These are phyloP conservation scores for Candidula unifasciata DNA, from an alignment of 2,888 invertebrate species.

Conservation along the genomic window DNA sequence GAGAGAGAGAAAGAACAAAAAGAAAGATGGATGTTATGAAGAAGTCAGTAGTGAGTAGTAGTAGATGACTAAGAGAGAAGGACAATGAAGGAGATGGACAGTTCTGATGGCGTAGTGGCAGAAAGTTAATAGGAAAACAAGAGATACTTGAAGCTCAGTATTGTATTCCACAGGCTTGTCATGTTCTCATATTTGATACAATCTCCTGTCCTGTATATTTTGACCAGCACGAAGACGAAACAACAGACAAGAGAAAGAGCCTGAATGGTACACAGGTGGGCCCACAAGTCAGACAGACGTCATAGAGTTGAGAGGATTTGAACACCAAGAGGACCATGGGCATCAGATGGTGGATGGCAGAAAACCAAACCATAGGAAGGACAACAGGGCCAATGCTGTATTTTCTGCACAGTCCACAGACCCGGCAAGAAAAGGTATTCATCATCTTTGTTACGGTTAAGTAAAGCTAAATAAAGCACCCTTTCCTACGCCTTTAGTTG, in stretches of 20 bases:
- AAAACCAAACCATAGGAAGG: background rate
- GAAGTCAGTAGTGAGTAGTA: too few relatives aligned
- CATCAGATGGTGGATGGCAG: background rate
- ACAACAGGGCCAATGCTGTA: background rate
- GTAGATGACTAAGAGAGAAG: too few relatives aligned
- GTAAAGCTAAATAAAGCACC: too few relatives aligned
- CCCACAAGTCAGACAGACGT: constrained; percentile 94
- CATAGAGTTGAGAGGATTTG: constrained; percentile 95
- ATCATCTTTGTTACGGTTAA: too few relatives aligned
- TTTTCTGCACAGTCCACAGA: background rate
- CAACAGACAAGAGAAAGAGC: constrained; percentile 83
- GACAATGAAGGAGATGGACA: too few relatives aligned
- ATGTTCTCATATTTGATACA: background rate
- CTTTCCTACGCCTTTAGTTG: too few relatives aligned
- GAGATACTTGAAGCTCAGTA: background rate
- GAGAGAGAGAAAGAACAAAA: too few relatives aligned
- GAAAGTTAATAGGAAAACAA: too few relatives aligned
- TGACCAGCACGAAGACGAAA: constrained; percentile 52
- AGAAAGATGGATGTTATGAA: too few relatives aligned
- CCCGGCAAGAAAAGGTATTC: constrained; percentile 32
- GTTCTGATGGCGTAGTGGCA: too few relatives aligned
- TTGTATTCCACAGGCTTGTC: background rate
- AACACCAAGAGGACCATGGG: constrained; percentile 74
- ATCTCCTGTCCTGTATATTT: too few relatives aligned
- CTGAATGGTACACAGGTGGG: constrained; percentile 91